A percentile compares a stretch with the other conserved stretches of the same genome.
These are phyloP conservation scores for Gambelia wislizenii DNA, from an alignment of 2,797 vertebrate species.

Conservation along the genomic window DNA sequence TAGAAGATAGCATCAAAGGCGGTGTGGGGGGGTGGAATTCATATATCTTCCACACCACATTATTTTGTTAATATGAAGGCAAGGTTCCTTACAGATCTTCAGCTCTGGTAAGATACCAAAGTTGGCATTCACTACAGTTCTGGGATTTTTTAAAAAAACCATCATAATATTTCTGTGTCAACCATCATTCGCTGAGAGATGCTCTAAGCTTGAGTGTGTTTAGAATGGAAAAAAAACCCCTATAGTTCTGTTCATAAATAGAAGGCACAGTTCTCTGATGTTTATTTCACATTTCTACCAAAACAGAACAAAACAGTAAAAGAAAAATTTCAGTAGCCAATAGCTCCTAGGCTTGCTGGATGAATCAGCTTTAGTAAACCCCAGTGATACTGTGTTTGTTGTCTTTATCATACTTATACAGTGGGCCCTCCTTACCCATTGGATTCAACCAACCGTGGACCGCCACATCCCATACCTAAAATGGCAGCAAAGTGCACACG, in stretches of 20 bases:
- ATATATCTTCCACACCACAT: not conserved
- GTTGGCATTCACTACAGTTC: not conserved
- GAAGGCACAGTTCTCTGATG: not conserved
- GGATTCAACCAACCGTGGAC: too few species aligned
- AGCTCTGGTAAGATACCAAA: not conserved
- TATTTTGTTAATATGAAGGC: not conserved
- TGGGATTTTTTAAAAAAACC: not conserved
- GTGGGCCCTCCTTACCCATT: too few species aligned
- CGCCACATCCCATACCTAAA: too few species aligned
- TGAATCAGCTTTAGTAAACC: slow-evolving; percentile 27
- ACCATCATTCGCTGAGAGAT: not conserved
- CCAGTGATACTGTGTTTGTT: not conserved
- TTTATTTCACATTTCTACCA: not conserved
- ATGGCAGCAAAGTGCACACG: too few species aligned
- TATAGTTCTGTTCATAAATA: not conserved
- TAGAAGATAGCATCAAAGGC: not conserved
- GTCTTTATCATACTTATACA: not conserved
- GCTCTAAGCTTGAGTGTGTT: not conserved
- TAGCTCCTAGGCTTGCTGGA: not conserved
- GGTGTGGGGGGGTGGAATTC: not conserved
- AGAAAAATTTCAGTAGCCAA: not conserved
- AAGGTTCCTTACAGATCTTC: not conserved
- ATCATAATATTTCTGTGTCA: not conserved
- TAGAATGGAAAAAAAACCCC: not conserved
- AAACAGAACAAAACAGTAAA: slow-evolving; percentile 6